Evolutionary conservation across 2,888 invertebrate genomes (phyloP).

Genomic region (Mesorhabditis sp.): DNA sequence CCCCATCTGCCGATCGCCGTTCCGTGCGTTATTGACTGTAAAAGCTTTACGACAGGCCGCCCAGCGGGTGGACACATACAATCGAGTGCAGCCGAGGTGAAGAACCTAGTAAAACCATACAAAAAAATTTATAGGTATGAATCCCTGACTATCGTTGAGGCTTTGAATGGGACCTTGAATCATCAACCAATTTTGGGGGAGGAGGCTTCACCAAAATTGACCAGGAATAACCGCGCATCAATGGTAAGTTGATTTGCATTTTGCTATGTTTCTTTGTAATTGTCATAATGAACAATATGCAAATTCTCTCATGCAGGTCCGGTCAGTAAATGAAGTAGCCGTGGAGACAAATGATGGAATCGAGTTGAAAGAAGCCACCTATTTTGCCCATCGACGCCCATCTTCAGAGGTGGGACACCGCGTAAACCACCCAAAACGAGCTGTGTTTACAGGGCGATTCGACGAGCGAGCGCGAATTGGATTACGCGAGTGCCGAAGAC

Average conservation of each 20-base stretch:
- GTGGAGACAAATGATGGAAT: conserved; percentile 18
- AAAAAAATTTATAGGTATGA: conserved; percentile 39
- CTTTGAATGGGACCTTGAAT: conserved; percentile 42
- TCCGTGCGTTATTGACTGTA: conserved; percentile 90
- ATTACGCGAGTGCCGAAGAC: conserved; percentile 5
- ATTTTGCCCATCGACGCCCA: neutral
- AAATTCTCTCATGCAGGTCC: neutral
- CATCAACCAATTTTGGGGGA: conserved; percentile 9
- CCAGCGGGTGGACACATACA: conserved; percentile 21
- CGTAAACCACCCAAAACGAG: neutral
- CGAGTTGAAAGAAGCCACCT: conserved; percentile 13
- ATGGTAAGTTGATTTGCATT: neutral
- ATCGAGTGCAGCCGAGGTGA: neutral
- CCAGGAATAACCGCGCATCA: neutral
- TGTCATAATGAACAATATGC: neutral
- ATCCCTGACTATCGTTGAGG: conserved; percentile 49
- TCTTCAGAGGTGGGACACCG: neutral
- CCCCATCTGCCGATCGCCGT: conserved; percentile 97
- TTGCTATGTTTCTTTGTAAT: no score
- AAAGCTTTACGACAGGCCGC: conserved; percentile 66
- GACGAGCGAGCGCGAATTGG: neutral
- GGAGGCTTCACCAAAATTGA: neutral
- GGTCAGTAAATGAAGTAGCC: conserved; percentile 7
- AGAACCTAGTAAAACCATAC: conserved; percentile 4
- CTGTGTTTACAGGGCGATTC: neutral